Percentiles rank a stretch among this genome's conserved stretches.
phyloP scores from a whole-genome alignment of 1,140 invertebrate genomes.

The Zaprionus vittiger region DNA sequence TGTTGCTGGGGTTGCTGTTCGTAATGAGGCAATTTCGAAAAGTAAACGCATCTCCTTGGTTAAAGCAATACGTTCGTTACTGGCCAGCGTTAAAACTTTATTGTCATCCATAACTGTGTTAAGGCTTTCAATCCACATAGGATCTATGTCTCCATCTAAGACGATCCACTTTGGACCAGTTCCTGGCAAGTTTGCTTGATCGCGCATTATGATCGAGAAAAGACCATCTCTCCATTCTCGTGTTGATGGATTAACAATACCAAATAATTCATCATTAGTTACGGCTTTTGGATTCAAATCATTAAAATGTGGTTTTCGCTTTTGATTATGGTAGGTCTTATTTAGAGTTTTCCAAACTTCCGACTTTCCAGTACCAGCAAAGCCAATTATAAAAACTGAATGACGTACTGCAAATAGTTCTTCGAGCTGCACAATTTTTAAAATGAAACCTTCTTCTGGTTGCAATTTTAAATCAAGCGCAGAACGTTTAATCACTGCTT shows the following conservation, averaged over 20 bases:
- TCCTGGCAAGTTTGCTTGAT: conserved; percentile 93
- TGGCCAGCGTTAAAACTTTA: conserved; percentile 94
- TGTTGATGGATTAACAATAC: conserved; percentile 96
- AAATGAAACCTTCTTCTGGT: conserved; percentile 93
- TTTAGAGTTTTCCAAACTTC: conserved; percentile 96
- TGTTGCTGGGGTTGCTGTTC: conserved; percentile 96
- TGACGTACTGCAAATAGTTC: conserved; percentile 96
- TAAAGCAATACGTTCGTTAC: conserved; percentile 96
- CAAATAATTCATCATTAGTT: conserved; percentile 97
- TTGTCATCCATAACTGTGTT: conserved; percentile 95
- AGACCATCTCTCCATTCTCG: conserved; percentile 98
- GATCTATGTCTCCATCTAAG: conserved; percentile 97
- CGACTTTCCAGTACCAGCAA: conserved; percentile 96
- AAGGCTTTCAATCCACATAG: conserved; percentile 98
- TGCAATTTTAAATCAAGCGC: conserved; percentile 94
- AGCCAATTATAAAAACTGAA: conserved; percentile 96
- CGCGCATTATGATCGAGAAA: conserved; percentile 95
- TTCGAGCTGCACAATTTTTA: conserved; percentile 93
- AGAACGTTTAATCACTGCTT: conserved; percentile 90
- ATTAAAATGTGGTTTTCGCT: conserved; percentile 92
- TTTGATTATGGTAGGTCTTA: conserved; percentile 91
- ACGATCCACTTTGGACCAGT: conserved; percentile 96
- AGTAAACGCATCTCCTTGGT: conserved; percentile 95
- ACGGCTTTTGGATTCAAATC: conserved; percentile 98
- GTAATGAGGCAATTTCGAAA: conserved; percentile 96